Evolutionary conservation across 2,113 vertebrate genomes (phyloP), one percentile per base, ranked within the genome.

Genomic region (Thymallus thymallus): DNA sequence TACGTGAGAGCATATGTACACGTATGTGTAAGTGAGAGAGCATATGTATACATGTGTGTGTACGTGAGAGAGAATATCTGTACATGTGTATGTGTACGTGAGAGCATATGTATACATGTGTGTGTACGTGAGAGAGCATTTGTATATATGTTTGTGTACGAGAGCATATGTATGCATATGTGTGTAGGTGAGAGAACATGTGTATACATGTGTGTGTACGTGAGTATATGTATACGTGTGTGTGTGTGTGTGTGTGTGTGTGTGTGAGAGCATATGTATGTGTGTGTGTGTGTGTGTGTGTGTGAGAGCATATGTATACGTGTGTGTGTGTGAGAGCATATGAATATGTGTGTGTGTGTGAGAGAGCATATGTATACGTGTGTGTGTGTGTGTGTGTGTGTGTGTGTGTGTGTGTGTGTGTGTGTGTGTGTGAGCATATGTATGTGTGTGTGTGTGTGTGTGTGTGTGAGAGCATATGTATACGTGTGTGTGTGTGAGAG

Each of bases 21-120:
- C n/a, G 46, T 69, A 23, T 56, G 6, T 18, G 14, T 29, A 18
- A 9, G 14, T 26, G 26, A 5, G 46, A n/a, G 65, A 0, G 72
- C 60, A 24, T 22, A 18, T 69, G 68, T 20, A 46, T 45, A 46
- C n/a, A 4, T 56, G 46, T 69, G 46, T 56, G 6, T 18, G 14
- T 29, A 18, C 10, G 14, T 26, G 26, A 5, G 46, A n/a, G 65
- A 0, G 72, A n/a, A n/a, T n/a, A n/a, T n/a, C n/a, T n/a, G n/a
- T n/a, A n/a, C n/a, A n/a, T n/a, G n/a, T n/a, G n/a, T n/a, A n/a
- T n/a, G n/a, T n/a, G n/a, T n/a, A n/a, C 60, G 69, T 76, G 83
- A 77, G 81, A 32, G 66, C 86, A 80, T 22, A 18, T 69, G 68
- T 20, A 46, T 45, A 46, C n/a, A 4, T 56, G 46, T 69, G 46